These are phyloP conservation scores for Spodoptera frugiperda DNA, from an alignment of 1,140 invertebrate genomes.

Conservation along the genomic window DNA sequence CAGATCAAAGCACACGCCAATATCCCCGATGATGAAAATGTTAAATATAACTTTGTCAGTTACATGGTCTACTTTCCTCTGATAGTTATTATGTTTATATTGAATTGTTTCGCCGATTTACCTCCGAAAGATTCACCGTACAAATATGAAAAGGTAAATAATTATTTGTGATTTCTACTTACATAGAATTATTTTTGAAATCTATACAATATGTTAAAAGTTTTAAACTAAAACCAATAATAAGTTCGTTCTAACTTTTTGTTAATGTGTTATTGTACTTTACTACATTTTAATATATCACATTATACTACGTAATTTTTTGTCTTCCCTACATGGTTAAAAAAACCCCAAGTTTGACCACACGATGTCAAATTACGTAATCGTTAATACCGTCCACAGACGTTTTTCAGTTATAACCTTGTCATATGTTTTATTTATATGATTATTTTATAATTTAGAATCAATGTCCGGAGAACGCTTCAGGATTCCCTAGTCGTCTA, in stretches of 20 bases:
- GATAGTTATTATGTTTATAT: slow-evolving; percentile 90
- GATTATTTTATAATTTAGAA: slow-evolving; percentile 86
- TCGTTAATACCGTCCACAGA: slow-evolving; percentile 9
- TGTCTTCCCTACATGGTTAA: background rate
- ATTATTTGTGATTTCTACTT: background rate
- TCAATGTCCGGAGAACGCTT: slow-evolving; percentile 94
- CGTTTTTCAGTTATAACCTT: slow-evolving; percentile 2
- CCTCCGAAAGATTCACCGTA: slow-evolving; percentile 90
- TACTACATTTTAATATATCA: too few species aligned
- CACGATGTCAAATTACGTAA: slow-evolving; percentile 39
- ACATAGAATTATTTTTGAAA: background rate
- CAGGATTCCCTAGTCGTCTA: slow-evolving; percentile 95
- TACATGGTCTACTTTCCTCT: slow-evolving; percentile 94
- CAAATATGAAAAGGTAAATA: slow-evolving; percentile 88
- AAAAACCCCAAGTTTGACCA: slow-evolving; percentile 16
- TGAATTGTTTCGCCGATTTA: slow-evolving; percentile 94
- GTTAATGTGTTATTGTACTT: too few species aligned
- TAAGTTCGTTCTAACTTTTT: too few species aligned
- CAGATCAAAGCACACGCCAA: slow-evolving; percentile 85
- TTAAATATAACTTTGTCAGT: slow-evolving; percentile 89
- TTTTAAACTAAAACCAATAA: too few species aligned
- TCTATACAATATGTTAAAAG: too few species aligned
- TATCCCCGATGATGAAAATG: slow-evolving; percentile 72
- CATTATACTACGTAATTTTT: slow-evolving; percentile 18
- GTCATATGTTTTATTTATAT: slow-evolving; percentile 15